Base-by-base conservation (phyloP, 2,888 invertebrate species). In the Sceliomorpha sp. region DNA sequence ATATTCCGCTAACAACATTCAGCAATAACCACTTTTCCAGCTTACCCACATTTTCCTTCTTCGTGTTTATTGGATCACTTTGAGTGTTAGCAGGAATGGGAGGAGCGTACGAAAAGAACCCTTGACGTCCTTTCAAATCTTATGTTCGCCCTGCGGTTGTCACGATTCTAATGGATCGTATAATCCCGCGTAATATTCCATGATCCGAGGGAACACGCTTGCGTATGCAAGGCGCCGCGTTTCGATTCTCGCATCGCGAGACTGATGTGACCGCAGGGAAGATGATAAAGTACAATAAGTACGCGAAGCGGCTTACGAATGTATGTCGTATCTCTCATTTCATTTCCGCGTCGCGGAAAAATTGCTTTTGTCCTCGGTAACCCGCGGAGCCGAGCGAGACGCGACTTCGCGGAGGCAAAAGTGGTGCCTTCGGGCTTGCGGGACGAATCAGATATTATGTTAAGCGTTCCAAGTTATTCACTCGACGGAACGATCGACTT, bases 361-460 rank as follows among this genome's bases (percentile, higher is more conserved):
- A 79, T 79, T 79, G 79, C 80, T 78, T 79, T 78, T 2, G 76
- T 78, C 76, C 72, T 74, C 73, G 74, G 67, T 70, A 73, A 72
- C 80, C 76, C 74, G 76, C 68, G 67, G 74, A 58, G 37, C 69
- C 59, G 69, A 70, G 44, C 59, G 71, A 76, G 78, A 73, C 72
- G 72, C 74, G 79, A 63, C 53, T 45, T 37, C 27, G n/a, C n/a
- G n/a, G 24, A 45, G 66, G 39, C 70, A 47, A 73, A 78, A 20
- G 66, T 73, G 60, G 66, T 72, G 76, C 78, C 75, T 71, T 47
- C 72, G 70, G 77, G 77, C 70, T 78, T 74, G 59, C 73, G 67
- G n/a, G n/a, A 70, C 70, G 67, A 76, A 81, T 80, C 81, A 75
- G 81, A 81, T 81, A 81, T 81, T 81, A 81, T 80, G 81, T 81